Evolutionary conservation across 1,140 invertebrate genomes (phyloP).

Genomic region (Chrysomallon squamiferum): DNA sequence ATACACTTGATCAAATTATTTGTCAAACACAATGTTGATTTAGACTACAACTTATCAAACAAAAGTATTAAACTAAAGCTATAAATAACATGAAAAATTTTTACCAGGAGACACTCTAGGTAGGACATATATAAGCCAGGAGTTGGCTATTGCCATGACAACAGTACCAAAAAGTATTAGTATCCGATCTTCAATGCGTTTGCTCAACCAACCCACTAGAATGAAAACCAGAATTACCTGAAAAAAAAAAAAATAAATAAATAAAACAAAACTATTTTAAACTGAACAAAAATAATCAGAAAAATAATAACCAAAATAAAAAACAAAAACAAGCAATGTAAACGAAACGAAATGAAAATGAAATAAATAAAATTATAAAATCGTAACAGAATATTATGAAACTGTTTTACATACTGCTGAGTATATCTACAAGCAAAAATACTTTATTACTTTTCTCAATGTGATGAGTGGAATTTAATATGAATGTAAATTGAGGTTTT

Average conservation of each 20-base stretch:
- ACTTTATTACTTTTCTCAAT: too few species aligned
- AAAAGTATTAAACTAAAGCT: too few species aligned
- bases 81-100: too few species aligned
- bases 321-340: neutral
- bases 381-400: neutral
- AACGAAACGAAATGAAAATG: neutral
- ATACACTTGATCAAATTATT: too few species aligned
- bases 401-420: neutral
- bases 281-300: neutral
- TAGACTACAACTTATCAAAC: too few species aligned
- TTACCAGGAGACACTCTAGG: conserved; percentile 27
- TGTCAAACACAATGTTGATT: too few species aligned
- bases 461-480: too few species aligned
- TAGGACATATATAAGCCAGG: conserved; percentile 37
- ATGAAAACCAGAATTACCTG: conserved; percentile 46
- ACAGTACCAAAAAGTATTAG: conserved; percentile 38
- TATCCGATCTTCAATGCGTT: conserved; percentile 34
- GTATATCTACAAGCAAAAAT: neutral
- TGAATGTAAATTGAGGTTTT: too few species aligned
- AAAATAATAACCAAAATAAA: neutral
- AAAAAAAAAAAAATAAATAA: conserved; percentile 15
- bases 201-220: conserved; percentile 44
- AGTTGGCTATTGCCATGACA: conserved; percentile 22
- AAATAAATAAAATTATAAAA: neutral
- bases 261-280: neutral